Percentiles rank a stretch among this genome's conserved stretches.
Conservation (phyloP, 2,113 vertebrate genomes). For the pig (Sus scrofa) region T2T-Sscrofa CM000820.6:40617001-40617500, state of each 20-base stretch:
- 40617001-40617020: not conserved
- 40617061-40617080: not conserved
- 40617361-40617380: not conserved
- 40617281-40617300: not conserved
- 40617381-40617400: no score
- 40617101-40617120: not conserved
- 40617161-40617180: conserved; percentile 63
- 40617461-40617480: no score
- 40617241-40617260: conserved; percentile 16
- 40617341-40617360: not conserved
- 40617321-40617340: not conserved
- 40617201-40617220: conserved; percentile 48
- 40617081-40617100: conserved; percentile 35
- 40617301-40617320: not conserved
- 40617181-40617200: conserved; percentile 61
- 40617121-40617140: conserved; percentile 32
- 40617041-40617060: conserved; percentile 21
- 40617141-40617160: conserved; percentile 74
- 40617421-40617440: no score
- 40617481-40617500: no score
- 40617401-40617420: no score
- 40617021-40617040: conserved; percentile 60
- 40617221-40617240: conserved; percentile 54
- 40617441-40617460: no score
- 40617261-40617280: not conserved